Evolutionary conservation across 2,113 vertebrate genomes (phyloP), one percentile per base, ranked within the genome.

Genomic region (Leptodactylus fuscus): DNA sequence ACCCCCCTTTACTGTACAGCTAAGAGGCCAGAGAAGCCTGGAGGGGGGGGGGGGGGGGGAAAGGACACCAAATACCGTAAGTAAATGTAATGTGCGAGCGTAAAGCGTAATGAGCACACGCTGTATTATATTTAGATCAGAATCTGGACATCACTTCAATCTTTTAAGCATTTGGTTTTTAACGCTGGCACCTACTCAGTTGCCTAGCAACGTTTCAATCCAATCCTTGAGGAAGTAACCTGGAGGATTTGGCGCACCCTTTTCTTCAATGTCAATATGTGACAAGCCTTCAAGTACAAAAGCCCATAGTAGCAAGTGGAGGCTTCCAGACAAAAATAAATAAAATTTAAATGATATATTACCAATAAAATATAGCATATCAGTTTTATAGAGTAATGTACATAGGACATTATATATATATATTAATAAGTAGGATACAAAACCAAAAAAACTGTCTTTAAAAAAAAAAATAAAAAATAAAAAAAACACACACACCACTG

Each of bases 91-190:
- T 8, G 3, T 10, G n/a, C 55, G 36, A 69, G 13, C 0, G 32
- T 11, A 38, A 32, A 65, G 38, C 5, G 5, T 38, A 69, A 22
- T 38, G 27, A 2, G 27, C 27, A 12, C 27, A 2, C 16, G 16
- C 27, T 18, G 62, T 5, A 32, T 15, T 67, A 7, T 36, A 34
- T 67, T 38, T 69, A 69, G 16, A 36, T 36, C 34, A 69, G 20
- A 69, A 69, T 36, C 65, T 69, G 65, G 32, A 69, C 65, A 20
- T 38, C 34, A 38, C 32, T 69, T 20, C 62, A 69, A 69, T 76
- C 29, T 76, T 49, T 29, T 74, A 24, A 76, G 73, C 73, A 32
- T 76, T 76, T 32, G 73, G 73, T 53, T 76, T 76, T 76, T 51
- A 76, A 53, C 48, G 51, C 74, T 13, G 16, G 18, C 74, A 76